These are phyloP conservation scores for Synergus gifuensis DNA, from an alignment of 2,888 invertebrate species.

Conservation along the genomic window DNA sequence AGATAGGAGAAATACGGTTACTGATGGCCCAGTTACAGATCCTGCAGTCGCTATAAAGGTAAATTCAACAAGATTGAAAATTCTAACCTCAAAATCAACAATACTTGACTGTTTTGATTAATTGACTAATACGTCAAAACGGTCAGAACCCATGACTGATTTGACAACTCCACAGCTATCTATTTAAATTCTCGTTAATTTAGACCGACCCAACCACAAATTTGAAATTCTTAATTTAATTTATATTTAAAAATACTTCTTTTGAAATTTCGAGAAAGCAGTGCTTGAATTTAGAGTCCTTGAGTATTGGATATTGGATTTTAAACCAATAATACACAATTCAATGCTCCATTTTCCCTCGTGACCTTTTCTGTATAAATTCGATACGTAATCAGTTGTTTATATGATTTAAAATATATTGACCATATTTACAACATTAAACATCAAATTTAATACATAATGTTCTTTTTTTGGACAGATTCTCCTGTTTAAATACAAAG, in stretches of 20 bases:
- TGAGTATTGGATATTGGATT: background rate
- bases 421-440: background rate
- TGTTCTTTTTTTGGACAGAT: background rate
- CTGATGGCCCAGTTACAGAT: slow-evolving; percentile 88
- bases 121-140: slow-evolving; percentile 42
- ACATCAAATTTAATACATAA: too few species aligned
- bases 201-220: slow-evolving; percentile 31
- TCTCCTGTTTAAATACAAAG: background rate
- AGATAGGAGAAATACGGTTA: slow-evolving; percentile 78
- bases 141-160: slow-evolving; percentile 36
- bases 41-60: slow-evolving; percentile 84
- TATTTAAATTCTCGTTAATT: slow-evolving; percentile 28
- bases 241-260: background rate
- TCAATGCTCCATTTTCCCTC: background rate
- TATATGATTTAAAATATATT: background rate
- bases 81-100: slow-evolving; percentile 20
- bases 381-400: background rate
- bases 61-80: slow-evolving; percentile 53
- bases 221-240: background rate
- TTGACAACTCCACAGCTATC: background rate
- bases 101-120: slow-evolving; percentile 11
- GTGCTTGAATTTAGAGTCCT: background rate
- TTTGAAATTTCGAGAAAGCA: background rate
- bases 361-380: background rate
- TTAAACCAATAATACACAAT: background rate